Base-by-base conservation (phyloP, 2,797 vertebrate species). In the Dermochelys coriacea region DNA sequence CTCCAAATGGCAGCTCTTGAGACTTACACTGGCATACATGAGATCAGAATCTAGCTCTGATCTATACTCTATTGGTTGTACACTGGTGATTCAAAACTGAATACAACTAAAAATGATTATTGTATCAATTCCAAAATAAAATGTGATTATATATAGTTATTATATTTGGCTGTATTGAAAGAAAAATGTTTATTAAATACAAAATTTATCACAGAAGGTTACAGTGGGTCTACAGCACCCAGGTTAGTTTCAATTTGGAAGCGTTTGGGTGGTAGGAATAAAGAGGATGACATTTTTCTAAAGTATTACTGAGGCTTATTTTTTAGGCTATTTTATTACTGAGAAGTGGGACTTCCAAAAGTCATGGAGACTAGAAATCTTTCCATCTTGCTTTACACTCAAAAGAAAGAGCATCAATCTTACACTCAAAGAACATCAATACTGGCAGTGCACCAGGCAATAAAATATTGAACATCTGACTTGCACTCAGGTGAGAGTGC, bases 101-200 rank as follows among this genome's bases (percentile, higher is more conserved):
- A 31, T 29, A 80, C 6, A 23, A 49, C 55, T 18, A 87, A 41
- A 86, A 23, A 80, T 4, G 19, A 59, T 86, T 47, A 59, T 6
- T 71, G 37, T 81, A 2, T 55, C 79, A 89, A 89, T 84, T n/a
- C 12, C 12, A 71, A 92, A 88, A 87, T 18, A 89, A 85, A 2
- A 0, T 25, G 41, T 8, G 19, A 61, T 89, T 93, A 59, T 68
- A 1, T 49, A 37, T 77, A 84, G 68, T 78, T 31, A 61, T 68
- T 68, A 6, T 92, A 47, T 86, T 87, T 87, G 85, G 27, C 1
- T 84, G 87, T 86, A 51, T 8, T 84, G 87, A 37, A 87, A 87
- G 82, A 90, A n/a, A 57, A 29, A 87, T 75, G 18, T 9, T 79
- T 71, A 59, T 25, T 29, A 74, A 89, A 83, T 16, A 64, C 0